Evolutionary conservation across 1,140 invertebrate species (phyloP).

Genomic region (Gerris buenoi): DNA sequence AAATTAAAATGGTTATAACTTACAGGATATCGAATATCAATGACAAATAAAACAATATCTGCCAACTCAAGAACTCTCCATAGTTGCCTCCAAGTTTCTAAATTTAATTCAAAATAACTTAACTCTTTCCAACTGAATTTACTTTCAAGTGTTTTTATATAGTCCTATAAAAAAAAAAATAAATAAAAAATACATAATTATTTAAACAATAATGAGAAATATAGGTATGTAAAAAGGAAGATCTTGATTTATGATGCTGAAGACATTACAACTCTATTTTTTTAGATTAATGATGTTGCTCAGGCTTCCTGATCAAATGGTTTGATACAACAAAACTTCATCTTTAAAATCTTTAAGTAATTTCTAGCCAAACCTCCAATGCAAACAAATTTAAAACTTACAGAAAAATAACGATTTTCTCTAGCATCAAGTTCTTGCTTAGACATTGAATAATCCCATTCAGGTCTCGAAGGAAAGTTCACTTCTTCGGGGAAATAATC

Average conservation of each 20-base stretch:
- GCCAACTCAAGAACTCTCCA: constrained; percentile 86
- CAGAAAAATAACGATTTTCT: constrained; percentile 62
- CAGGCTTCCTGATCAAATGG: too few species aligned
- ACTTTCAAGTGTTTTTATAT: constrained; percentile 39
- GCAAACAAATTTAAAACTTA: constrained; percentile 28
- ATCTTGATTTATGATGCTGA: too few species aligned
- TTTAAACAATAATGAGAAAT: too few species aligned
- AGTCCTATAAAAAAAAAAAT: constrained; percentile 34
- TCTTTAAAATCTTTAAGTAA: too few species aligned
- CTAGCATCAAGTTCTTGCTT: constrained; percentile 52
- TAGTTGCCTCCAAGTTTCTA: constrained; percentile 85
- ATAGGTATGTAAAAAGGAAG: too few species aligned
- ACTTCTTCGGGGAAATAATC: constrained; percentile 56
- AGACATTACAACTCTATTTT: too few species aligned
- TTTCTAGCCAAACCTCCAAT: too few species aligned
- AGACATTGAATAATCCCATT: constrained; percentile 58
- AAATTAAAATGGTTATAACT: constrained; percentile 26
- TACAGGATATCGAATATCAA: constrained; percentile 70
- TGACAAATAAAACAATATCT: constrained; percentile 68
- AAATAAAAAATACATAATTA: constrained; percentile 8
- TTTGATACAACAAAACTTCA: too few species aligned
- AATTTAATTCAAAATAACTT: constrained; percentile 73
- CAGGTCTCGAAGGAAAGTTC: constrained; percentile 66
- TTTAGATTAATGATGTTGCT: too few species aligned
- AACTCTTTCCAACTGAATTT: constrained; percentile 33